Percentiles rank a stretch among this genome's conserved stretches.
phyloP scores from a whole-genome alignment of 2,113 vertebrate species.

The Gymnocephalus cernua region DNA sequence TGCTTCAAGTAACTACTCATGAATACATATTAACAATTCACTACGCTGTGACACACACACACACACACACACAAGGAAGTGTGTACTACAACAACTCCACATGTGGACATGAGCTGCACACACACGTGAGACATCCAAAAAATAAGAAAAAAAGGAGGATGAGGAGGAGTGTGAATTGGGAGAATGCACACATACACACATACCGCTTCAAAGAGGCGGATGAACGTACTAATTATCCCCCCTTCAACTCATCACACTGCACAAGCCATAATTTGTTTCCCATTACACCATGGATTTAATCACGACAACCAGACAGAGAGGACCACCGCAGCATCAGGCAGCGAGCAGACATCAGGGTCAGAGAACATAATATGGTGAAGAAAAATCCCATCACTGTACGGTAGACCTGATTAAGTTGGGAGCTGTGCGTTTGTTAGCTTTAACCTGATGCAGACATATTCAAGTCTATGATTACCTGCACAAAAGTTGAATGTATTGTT shows the following conservation, averaged over 20 bases:
- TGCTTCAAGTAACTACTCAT: slow-evolving; percentile 50
- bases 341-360: slow-evolving; percentile 18
- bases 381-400: slow-evolving; percentile 7
- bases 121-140: slow-evolving; percentile 21
- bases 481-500: not conserved
- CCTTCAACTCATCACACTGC: slow-evolving; percentile 66
- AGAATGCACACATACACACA: slow-evolving; percentile 32
- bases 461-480: slow-evolving; percentile 3
- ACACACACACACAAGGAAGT: not conserved
- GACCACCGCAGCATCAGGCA: slow-evolving; percentile 10
- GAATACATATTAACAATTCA: slow-evolving; percentile 63
- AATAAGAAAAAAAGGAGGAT: slow-evolving; percentile 36
- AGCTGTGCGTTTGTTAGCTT: slow-evolving; percentile 5
- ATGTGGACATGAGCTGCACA: slow-evolving; percentile 11
- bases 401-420: slow-evolving; percentile 15
- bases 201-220: slow-evolving; percentile 47
- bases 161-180: slow-evolving; percentile 24
- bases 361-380: slow-evolving; percentile 6
- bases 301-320: slow-evolving; percentile 52
- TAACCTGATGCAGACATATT: not conserved
- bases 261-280: slow-evolving; percentile 77
- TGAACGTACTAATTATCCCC: slow-evolving; percentile 70
- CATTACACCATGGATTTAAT: slow-evolving; percentile 78
- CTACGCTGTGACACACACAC: slow-evolving; percentile 31
- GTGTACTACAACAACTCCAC: not conserved